Evolutionary conservation across 2,113 vertebrate genomes (phyloP).

Genomic region (Empidonax alnorum): DNA sequence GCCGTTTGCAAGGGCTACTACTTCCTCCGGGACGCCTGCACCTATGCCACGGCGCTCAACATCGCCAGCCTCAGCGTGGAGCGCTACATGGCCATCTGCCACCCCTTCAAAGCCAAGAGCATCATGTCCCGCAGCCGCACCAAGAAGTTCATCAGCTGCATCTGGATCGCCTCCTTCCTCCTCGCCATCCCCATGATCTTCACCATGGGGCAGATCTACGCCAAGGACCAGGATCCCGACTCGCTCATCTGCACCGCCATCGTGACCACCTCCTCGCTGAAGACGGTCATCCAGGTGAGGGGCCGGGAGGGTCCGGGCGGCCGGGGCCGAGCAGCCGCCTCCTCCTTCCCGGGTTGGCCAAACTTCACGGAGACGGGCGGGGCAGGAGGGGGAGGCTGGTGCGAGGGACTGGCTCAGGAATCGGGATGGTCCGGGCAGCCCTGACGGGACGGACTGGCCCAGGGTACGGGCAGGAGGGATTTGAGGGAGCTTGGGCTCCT

Average conservation of each 20-base stretch:
- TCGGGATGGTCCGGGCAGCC: not conserved
- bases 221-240: conserved; percentile 56
- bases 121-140: conserved; percentile 96
- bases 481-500: not conserved
- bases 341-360: not conserved
- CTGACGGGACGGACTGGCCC: not conserved
- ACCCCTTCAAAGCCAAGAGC: conserved; percentile 96
- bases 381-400: not conserved
- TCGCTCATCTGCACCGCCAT: conserved; percentile 85
- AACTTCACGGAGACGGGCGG: not conserved
- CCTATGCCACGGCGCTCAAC: conserved; percentile 93
- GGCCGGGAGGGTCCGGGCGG: not conserved
- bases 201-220: conserved; percentile 86
- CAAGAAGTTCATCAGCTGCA: conserved; percentile 91
- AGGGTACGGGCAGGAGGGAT: too few relatives aligned
- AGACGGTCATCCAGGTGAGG: conserved; percentile 91
- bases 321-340: not conserved
- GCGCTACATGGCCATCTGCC: conserved; percentile 96
- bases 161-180: conserved; percentile 90
- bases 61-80: conserved; percentile 93
- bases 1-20: conserved; percentile 89
- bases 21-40: conserved; percentile 93
- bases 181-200: conserved; percentile 92
- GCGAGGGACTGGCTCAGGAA: not conserved
- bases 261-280: conserved; percentile 79